A percentile compares a stretch with the other conserved stretches of the same genome.
Evolutionary conservation across 1,140 invertebrate species (phyloP).

Genomic region (Drosophila tristis): DNA sequence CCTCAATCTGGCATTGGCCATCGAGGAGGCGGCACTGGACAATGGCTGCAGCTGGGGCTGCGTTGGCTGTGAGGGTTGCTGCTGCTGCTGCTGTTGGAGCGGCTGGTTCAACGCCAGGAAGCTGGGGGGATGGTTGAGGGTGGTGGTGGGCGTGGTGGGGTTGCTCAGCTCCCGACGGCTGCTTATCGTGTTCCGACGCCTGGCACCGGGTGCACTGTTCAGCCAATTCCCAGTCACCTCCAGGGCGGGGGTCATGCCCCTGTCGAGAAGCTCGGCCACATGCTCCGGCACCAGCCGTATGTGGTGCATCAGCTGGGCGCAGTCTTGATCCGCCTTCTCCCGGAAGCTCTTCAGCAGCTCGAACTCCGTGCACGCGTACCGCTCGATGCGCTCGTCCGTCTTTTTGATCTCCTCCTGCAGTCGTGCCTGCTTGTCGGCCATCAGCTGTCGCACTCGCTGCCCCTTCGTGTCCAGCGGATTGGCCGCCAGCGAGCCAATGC

Average conservation of each 20-base stretch:
- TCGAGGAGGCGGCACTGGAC: slow-evolving; percentile 34
- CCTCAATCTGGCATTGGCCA: slow-evolving; percentile 27
- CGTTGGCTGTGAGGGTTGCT: slow-evolving; percentile 1
- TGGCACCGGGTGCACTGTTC: slow-evolving; percentile 5
- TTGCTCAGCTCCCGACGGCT: slow-evolving; percentile 65
- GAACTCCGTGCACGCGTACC: slow-evolving; percentile 69
- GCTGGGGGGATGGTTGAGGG: slow-evolving; percentile 54
- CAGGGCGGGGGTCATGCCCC: slow-evolving; percentile 58
- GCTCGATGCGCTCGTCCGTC: slow-evolving; percentile 67
- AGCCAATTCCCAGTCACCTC: slow-evolving; percentile 58
- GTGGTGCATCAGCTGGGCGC: slow-evolving; percentile 45
- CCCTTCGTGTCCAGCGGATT: slow-evolving; percentile 30
- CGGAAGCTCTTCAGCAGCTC: slow-evolving; percentile 74
- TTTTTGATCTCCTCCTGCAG: slow-evolving; percentile 72
- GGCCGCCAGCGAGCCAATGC: slow-evolving; percentile 46
- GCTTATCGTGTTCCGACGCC: slow-evolving; percentile 76
- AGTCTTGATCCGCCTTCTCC: slow-evolving; percentile 78
- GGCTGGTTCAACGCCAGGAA: slow-evolving; percentile 52
- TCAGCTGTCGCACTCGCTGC: slow-evolving; percentile 58
- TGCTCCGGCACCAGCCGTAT: slow-evolving; percentile 61
- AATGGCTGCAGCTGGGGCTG: slow-evolving; percentile 27
- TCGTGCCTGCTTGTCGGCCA: slow-evolving; percentile 53
- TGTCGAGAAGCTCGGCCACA: slow-evolving; percentile 51
- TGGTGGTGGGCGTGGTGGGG: slow-evolving; percentile 71
- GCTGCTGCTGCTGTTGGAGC: slow-evolving; percentile 27